Conservation (phyloP, 2,888 invertebrate genomes). For the Phania funesta region DNA sequence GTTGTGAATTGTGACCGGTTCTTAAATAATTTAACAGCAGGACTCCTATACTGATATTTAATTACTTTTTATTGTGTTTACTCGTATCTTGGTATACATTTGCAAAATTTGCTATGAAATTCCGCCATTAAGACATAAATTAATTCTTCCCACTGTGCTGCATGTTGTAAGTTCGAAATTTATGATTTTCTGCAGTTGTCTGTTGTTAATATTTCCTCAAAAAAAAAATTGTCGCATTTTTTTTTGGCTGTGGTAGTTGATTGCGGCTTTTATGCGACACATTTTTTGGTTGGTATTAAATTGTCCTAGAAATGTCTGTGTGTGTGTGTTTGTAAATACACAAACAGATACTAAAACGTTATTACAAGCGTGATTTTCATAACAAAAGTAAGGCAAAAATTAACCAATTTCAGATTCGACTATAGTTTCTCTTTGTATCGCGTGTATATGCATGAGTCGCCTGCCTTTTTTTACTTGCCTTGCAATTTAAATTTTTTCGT, state of each 20-base stretch:
- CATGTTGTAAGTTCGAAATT: slow-evolving; percentile 22
- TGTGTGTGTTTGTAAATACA: background rate
- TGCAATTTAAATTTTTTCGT: background rate
- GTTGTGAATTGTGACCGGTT: too few species aligned
- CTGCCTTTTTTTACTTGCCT: slow-evolving; percentile 1
- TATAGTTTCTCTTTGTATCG: too few species aligned
- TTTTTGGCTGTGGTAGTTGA: slow-evolving; percentile 40
- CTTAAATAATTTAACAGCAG: too few species aligned
- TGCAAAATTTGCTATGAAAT: background rate
- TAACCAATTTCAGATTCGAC: background rate
- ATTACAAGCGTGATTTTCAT: too few species aligned
- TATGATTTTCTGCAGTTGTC: slow-evolving; percentile 37
- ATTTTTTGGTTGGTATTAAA: slow-evolving; percentile 36
- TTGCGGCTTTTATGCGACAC: slow-evolving; percentile 64
- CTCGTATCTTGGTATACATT: too few species aligned
- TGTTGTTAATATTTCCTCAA: background rate
- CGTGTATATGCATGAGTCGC: background rate
- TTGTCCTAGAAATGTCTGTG: background rate
- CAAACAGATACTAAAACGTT: background rate
- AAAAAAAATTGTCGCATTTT: background rate
- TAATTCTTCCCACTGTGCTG: background rate
- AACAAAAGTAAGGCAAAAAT: background rate
- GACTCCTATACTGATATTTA: too few species aligned
- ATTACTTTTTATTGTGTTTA: too few species aligned
- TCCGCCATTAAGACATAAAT: too few species aligned